Evolutionary conservation across 1,140 invertebrate genomes (phyloP), one percentile per base, ranked within the genome.

Genomic region (Battus philenor): DNA sequence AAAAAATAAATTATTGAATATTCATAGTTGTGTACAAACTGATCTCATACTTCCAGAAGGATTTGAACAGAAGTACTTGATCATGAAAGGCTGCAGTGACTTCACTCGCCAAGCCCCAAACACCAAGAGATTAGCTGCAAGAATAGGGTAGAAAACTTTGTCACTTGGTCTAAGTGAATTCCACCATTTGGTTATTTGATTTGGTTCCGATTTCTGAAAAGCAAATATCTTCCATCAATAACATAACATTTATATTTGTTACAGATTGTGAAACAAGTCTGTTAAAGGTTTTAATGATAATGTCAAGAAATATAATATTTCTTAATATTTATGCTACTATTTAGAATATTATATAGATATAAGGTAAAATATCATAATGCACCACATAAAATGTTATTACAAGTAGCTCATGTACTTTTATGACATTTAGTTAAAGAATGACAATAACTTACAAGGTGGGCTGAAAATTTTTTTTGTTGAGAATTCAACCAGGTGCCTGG

Each of bases 101-200:
- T 92, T 94, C 10, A 97, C 69, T 57, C 91, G 87, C 97, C 97
- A 99, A 27, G 93, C 86, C 0, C 91, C 68, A 86, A 95, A 98
- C 1, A 98, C 94, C 6, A 93, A 46, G 1, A 91, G 54, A 88
- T 98, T 98, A 3, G 91, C 54, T 24, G 90, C 89, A 72, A 93
- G 92, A 52, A 98, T 93, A 1, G 92, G 92, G 20, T 89, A 89
- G 79, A 96, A 96, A 6, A 96, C 80, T 78, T 91, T 93, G 64
- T 97, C 90, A 30, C 91, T 93, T 20, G 92, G 89, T 34, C 88
- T 87, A 12, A 97, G 77, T 34, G 86, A 86, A 50, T 89, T 91
- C 95, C 96, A 98, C 88, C 91, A 92, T 34, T 83, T 77, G 64
- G 90, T 90, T 5, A 93, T 52, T 68, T 92, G 71, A 36, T 86